These are phyloP conservation scores for Leptinotarsa peninsularis DNA, from an alignment of 2,888 invertebrate species.

Conservation along the genomic window DNA sequence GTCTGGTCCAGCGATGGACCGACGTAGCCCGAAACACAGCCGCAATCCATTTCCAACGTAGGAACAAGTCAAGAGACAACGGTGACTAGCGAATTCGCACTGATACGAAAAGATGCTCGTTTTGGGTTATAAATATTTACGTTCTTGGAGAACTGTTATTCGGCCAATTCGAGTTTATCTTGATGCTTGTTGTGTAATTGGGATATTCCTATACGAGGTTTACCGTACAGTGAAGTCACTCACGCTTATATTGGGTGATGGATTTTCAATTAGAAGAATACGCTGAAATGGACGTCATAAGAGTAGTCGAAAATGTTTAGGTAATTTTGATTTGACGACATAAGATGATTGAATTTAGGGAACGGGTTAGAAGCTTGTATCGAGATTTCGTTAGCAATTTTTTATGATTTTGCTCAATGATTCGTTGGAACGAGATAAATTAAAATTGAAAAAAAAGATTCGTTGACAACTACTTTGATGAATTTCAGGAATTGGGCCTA, in stretches of 20 bases:
- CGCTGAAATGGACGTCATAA: neutral
- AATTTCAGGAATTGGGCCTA: too few species aligned
- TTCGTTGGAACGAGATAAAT: too few species aligned
- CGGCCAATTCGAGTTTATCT: slow-evolving; percentile 35
- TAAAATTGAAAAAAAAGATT: too few species aligned
- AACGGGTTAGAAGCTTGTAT: too few species aligned
- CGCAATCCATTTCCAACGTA: slow-evolving; percentile 65
- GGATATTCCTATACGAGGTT: slow-evolving; percentile 37
- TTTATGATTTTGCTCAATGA: too few species aligned
- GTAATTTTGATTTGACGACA: neutral
- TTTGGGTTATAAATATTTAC: slow-evolving; percentile 36
- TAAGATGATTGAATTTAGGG: too few species aligned
- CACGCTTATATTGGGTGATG: too few species aligned
- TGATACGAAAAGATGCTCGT: slow-evolving; percentile 38
- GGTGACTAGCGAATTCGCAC: slow-evolving; percentile 29
- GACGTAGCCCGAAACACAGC: slow-evolving; percentile 70
- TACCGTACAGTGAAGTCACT: slow-evolving; percentile 17
- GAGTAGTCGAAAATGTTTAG: neutral
- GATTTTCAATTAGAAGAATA: neutral
- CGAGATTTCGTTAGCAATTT: too few species aligned
- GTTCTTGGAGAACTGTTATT: slow-evolving; percentile 41
- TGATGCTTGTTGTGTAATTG: slow-evolving; percentile 34
- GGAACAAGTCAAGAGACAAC: slow-evolving; percentile 8
- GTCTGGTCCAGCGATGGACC: slow-evolving; percentile 69
- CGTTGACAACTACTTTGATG: too few species aligned